Conservation (phyloP, 2,113 vertebrate genomes). For the Emydura subglobosa region DNA sequence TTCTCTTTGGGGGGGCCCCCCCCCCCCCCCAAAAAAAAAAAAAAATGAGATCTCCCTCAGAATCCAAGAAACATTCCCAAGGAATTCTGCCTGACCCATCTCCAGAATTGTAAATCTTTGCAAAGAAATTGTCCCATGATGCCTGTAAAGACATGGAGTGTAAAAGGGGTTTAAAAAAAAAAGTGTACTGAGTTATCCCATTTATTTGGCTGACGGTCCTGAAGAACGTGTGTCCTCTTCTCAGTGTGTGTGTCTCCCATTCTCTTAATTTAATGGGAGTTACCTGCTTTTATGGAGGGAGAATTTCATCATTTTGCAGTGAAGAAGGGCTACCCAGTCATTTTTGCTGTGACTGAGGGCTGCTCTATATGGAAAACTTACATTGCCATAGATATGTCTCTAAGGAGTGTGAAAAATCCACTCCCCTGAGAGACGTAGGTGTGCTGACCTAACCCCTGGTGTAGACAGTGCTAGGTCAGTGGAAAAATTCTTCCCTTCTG, state of each 20-base stretch:
- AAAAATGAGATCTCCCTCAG: not conserved
- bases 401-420: too few relatives aligned
- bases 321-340: not conserved
- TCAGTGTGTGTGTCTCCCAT: not conserved
- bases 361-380: too few relatives aligned
- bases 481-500: too few relatives aligned
- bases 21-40: too few relatives aligned
- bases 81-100: not conserved
- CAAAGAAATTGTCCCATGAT: not conserved
- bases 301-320: not conserved
- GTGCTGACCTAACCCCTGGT: too few relatives aligned
- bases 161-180: not conserved
- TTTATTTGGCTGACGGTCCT: not conserved
- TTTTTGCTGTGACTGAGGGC: not conserved
- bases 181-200: not conserved
- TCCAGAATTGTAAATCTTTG: not conserved
- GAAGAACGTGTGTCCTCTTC: not conserved
- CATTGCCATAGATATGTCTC: too few relatives aligned
- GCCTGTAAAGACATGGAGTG: not conserved
- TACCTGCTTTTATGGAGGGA: not conserved
- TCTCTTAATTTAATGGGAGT: not conserved
- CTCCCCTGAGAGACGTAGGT: too few relatives aligned
- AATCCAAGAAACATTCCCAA: not conserved
- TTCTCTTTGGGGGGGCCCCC: fast-evolving
- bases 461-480: too few relatives aligned